Percentiles rank a stretch among this genome's conserved stretches.
These are phyloP conservation scores for Acipenser transmontanus DNA, from an alignment of 2,797 vertebrate species.

Conservation along the genomic window DNA sequence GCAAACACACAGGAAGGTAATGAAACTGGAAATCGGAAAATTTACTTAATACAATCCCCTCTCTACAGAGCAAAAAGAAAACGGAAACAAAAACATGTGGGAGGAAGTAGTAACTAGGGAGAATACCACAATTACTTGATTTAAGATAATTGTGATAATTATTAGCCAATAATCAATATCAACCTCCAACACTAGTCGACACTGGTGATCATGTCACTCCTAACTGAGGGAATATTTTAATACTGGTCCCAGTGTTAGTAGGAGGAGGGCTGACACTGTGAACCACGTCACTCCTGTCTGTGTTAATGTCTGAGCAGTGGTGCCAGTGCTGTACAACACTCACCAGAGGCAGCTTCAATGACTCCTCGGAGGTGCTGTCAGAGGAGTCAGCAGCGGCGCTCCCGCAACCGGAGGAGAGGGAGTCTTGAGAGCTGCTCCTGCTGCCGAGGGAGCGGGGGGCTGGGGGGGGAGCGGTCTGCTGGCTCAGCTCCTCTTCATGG, in stretches of 20 bases:
- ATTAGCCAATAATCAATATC: too few relatives aligned
- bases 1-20: neutral
- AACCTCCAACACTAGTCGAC: too few relatives aligned
- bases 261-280: neutral
- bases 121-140: too few relatives aligned
- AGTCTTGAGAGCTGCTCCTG: conserved; percentile 35
- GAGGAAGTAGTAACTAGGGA: too few relatives aligned
- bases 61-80: neutral
- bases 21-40: neutral
- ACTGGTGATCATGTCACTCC: too few relatives aligned
- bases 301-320: too few relatives aligned
- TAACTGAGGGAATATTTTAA: neutral
- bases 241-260: neutral
- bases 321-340: conserved; percentile 25
- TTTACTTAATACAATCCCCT: conserved; percentile 21
- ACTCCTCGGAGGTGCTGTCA: conserved; percentile 40
- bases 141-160: too few relatives aligned
- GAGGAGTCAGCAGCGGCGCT: conserved; percentile 30
- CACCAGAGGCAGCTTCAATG: conserved; percentile 48
- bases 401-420: conserved; percentile 33
- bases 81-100: neutral
- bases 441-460: conserved; percentile 26
- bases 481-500: conserved; percentile 43
- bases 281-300: neutral
- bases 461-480: conserved; percentile 24